These are phyloP conservation scores for Thecophora atra DNA, from an alignment of 2,888 invertebrate species.

Conservation along the genomic window DNA sequence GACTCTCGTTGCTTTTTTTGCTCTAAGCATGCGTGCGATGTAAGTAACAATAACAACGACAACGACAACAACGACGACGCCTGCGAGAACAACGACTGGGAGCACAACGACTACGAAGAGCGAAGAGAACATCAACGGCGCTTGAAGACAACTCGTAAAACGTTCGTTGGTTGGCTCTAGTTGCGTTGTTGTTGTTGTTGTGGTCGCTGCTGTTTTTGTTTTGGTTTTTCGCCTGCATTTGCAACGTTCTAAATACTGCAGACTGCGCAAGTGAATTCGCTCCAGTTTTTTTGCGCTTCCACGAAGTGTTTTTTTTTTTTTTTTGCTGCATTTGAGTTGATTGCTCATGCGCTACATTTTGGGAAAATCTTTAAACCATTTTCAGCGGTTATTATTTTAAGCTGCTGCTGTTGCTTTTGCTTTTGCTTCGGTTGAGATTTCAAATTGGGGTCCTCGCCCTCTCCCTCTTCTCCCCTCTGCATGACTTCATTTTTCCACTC, in stretches of 20 bases:
- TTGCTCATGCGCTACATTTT: conserved; percentile 9
- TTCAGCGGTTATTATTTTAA: background rate
- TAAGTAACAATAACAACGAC: background rate
- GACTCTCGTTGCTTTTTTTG: no score
- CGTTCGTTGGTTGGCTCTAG: background rate
- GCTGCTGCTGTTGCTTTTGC: background rate
- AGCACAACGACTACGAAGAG: no score
- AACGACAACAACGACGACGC: background rate
- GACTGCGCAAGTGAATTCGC: conserved; percentile 33
- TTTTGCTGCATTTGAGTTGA: conserved; percentile 1
- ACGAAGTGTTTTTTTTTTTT: no score
- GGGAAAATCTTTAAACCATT: background rate
- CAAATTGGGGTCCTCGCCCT: background rate
- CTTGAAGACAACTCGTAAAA: background rate
- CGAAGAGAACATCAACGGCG: no score
- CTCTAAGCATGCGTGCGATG: background rate
- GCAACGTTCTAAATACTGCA: conserved; percentile 35
- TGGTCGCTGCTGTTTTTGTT: conserved; percentile 6
- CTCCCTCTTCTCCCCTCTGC: no score
- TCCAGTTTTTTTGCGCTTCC: conserved; percentile 20
- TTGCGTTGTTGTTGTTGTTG: background rate
- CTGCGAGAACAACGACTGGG: background rate
- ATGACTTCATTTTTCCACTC: no score
- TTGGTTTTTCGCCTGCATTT: background rate
- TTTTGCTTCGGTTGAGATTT: background rate